A percentile compares a stretch with the other conserved stretches of the same genome.
Evolutionary conservation across 2,113 vertebrate species (phyloP).

Genomic region (Cottus gobio): DNA sequence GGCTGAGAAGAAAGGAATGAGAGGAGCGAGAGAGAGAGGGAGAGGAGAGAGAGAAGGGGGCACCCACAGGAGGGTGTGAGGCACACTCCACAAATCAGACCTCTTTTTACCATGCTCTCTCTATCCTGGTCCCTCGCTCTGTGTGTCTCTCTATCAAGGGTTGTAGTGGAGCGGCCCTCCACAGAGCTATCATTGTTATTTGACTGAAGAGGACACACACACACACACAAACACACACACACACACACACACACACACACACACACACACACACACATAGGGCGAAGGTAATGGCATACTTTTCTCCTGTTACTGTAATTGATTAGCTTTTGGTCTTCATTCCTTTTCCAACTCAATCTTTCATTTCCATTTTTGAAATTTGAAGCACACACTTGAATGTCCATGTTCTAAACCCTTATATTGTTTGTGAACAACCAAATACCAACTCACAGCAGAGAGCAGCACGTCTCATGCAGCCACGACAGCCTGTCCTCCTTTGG

Average conservation of each 20-base stretch:
- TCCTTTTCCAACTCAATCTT: not conserved
- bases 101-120: constrained; percentile 48
- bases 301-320: constrained; percentile 3
- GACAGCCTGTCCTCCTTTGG: not conserved
- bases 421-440: not conserved
- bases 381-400: not conserved
- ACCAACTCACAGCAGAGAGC: not conserved
- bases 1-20: constrained; percentile 83
- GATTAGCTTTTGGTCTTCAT: constrained; percentile 7
- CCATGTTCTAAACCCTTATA: not conserved
- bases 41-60: constrained; percentile 69
- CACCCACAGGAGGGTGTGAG: constrained; percentile 72
- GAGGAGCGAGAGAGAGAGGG: constrained; percentile 68
- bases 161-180: constrained; percentile 58
- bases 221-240: constrained; percentile 32
- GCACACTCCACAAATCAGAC: constrained; percentile 88
- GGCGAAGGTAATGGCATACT: constrained; percentile 33
- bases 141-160: constrained; percentile 63
- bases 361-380: not conserved
- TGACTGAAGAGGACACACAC: constrained; percentile 79
- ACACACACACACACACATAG: not conserved
- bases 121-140: constrained; percentile 44
- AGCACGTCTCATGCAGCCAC: not conserved
- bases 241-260: not conserved
- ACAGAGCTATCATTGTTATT: constrained; percentile 92